Conservation (phyloP, 1,140 invertebrate genomes). For the Plutomurus gul region DNA sequence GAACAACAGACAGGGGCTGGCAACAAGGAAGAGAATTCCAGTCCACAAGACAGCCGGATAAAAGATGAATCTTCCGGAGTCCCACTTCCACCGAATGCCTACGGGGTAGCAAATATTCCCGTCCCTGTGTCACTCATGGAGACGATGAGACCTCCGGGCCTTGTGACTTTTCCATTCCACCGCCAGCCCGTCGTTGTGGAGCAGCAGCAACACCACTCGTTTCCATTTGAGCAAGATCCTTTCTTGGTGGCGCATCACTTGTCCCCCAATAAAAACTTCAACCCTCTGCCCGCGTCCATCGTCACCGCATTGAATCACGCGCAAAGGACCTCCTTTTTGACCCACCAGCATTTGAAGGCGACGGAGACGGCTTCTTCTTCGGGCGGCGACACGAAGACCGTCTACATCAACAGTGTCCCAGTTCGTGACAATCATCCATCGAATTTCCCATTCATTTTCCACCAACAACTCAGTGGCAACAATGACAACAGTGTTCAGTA, state of each 20-base stretch:
- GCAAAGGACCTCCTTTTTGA: slow-evolving; percentile 49
- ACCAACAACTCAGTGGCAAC: background rate
- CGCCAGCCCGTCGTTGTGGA: background rate
- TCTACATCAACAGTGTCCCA: slow-evolving; percentile 46
- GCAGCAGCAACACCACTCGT: too few relatives aligned
- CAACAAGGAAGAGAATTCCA: background rate
- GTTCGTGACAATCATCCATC: background rate
- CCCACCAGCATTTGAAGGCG: slow-evolving; percentile 45
- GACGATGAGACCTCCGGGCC: background rate
- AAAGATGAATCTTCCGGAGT: background rate
- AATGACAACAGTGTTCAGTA: too few relatives aligned
- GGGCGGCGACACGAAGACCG: background rate
- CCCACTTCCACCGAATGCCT: background rate
- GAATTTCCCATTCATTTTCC: slow-evolving; percentile 9
- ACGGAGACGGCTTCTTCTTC: background rate
- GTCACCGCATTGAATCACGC: slow-evolving; percentile 51
- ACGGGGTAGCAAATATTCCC: background rate
- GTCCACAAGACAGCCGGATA: background rate
- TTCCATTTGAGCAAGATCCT: too few relatives aligned
- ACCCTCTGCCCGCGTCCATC: slow-evolving; percentile 47
- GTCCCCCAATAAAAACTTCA: slow-evolving; percentile 36
- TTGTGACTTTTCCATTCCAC: background rate
- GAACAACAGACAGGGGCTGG: background rate
- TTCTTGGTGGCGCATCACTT: too few relatives aligned
- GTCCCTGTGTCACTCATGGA: background rate